Evolutionary conservation across 2,797 vertebrate species (phyloP), one percentile per base, ranked within the genome.

Genomic region (Typhlichthys subterraneus): DNA sequence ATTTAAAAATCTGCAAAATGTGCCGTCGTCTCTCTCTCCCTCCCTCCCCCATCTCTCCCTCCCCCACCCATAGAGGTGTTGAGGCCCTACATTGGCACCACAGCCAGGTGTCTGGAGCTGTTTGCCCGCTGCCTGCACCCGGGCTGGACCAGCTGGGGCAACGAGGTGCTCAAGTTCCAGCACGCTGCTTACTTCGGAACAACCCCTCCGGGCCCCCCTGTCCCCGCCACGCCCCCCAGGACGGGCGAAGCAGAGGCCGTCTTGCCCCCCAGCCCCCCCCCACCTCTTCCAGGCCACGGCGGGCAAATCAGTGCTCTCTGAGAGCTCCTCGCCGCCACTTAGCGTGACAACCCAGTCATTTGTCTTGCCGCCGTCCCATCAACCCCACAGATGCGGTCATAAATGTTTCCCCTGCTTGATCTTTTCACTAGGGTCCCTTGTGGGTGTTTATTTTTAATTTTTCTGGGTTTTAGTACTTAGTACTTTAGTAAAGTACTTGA

Each of bases 111-210:
- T 84, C 89, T 99, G 89, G 97, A 99, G 86, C 80, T 99, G 82
- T 99, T 99, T 84, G 97, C 98, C 72, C 92, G 96, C 63, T 96
- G 86, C 86, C 94, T 99, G 12, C 96, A 95, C 71, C 94, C 94
- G 0, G 95, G 95, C 19, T 99, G 97, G 97, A 96, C 95, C 64
- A 97, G 97, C 82, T 99, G 98, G 97, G 97, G 98, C 76, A 99
- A 99, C 0, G 96, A 99, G 86, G 98, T 97, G 70, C 90, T 99
- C 67, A 97, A 96, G 88, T 97, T 97, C 77, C 97, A 99, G 82
- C 96, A 96, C 12, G 19, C 86, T 10, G 94, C 92, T 77, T 99
- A 96, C 86, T 98, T 91, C 70, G 86, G 82, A 48, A 9, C 86
- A 62, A 23, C 3, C 23, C 23, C 23, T 23, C 3, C 23, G 3